Base-by-base conservation (phyloP, 2,888 invertebrate genomes). In the Eilema sororculum region DNA sequence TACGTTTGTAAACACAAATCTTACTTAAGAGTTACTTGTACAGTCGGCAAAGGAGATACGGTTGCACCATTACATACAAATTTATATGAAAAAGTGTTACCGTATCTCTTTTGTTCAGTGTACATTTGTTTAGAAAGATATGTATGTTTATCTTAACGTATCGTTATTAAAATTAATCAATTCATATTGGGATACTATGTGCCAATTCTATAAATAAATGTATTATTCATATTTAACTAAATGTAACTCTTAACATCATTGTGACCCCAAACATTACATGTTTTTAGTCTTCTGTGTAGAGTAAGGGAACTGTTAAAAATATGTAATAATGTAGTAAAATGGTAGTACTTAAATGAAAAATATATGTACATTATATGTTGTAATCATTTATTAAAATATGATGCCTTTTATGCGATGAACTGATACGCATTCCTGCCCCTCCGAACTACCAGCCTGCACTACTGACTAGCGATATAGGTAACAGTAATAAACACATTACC, bases 251-350 rank as follows among this genome's bases (percentile, higher is more conserved):
- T n/a, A 52, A 52, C n/a, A n/a, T 2, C 52, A n/a, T 9, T 9
- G n/a, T 52, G 52, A 52, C 9, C 9, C n/a, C 52, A 52, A 52
- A 52, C 52, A 52, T 20, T 52, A 46, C 2, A 20, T 16, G 46
- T 52, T 6, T 1, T n/a, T 4, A 6, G n/a, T 52, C 9, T 52
- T 52, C n/a, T 52, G n/a, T 52, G n/a, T 52, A 52, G 20, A 52
- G 52, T 52, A n/a, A 52, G 52, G n/a, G n/a, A 52, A 52, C n/a
- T 52, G 52, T 52, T 52, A 52, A n/a, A 52, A 52, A 52, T 52
- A n/a, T 52, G n/a, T 52, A 52, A n/a, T 52, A 52, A n/a, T n/a
- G n/a, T 52, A 52, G 52, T n/a, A 52, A 52, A 20, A 20, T 9
- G n/a, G 52, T 52, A n/a, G n/a, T 52, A 52, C 52, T n/a, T 52